Evolutionary conservation across 2,797 vertebrate genomes (phyloP).

Genomic region (Coregonus suidteri): DNA sequence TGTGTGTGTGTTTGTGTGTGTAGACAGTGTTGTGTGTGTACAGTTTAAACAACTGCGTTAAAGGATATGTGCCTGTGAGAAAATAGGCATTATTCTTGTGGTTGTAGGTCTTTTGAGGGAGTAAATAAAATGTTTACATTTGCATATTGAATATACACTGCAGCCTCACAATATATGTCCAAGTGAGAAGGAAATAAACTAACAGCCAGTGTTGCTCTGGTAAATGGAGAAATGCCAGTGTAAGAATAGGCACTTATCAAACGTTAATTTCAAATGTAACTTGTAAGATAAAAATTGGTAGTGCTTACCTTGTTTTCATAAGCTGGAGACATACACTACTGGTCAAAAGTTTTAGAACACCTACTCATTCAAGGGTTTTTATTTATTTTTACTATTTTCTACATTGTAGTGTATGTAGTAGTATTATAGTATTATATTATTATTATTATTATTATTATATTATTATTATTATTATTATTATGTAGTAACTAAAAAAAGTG

Average conservation of each 20-base stretch:
- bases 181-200: neutral
- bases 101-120: neutral
- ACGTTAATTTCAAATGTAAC: neutral
- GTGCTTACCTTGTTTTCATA: neutral
- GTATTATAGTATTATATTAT: too few species aligned
- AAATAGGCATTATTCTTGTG: neutral
- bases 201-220: neutral
- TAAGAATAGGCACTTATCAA: neutral
- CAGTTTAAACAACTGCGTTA: constrained; percentile 16
- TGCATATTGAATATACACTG: neutral
- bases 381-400: too few species aligned
- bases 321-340: neutral
- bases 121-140: neutral
- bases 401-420: too few species aligned
- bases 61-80: neutral
- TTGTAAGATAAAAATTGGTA: neutral
- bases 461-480: too few species aligned
- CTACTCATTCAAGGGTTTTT: too few species aligned
- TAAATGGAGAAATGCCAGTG: constrained; percentile 1
- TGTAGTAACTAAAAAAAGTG: too few species aligned
- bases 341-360: too few species aligned
- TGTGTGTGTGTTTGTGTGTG: constrained; percentile 54
- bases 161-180: neutral
- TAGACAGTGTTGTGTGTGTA: constrained; percentile 44
- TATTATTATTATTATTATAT: too few species aligned